Base-by-base conservation (phyloP, 2,888 invertebrate genomes). In the Pantelozetes paolii region DNA sequence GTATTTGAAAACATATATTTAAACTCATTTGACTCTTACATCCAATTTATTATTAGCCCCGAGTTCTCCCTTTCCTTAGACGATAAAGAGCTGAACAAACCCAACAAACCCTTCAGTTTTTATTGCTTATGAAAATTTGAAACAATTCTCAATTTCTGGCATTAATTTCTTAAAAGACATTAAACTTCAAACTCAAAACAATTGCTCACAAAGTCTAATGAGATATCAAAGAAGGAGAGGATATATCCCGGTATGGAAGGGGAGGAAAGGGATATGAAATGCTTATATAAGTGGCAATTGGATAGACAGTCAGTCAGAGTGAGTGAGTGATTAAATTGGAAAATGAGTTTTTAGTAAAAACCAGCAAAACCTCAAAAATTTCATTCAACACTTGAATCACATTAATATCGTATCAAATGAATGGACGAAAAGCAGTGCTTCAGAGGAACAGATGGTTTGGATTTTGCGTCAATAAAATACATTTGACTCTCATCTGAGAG, bases 121-220 rank as follows among this genome's bases (percentile, higher is more conserved):
- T 50, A 50, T 50, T 50, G 15, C 50, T 50, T 50, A 50, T 50
- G 2, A 50, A 20, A 50, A 50, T 50, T 18, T 15, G 20, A 50
- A 20, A 50, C 50, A 50, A 50, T 50, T 50, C 2, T 40, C 30
- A n/a, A 20, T 36, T 64, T 64, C 9, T 30, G 1, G 5, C 20
- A 64, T 62, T 62, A 64, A 64, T 36, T 64, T 64, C 32, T 64
- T 20, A 20, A 36, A 36, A 64, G 28, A 59, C 64, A 64, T 64
- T 64, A 64, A 64, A 64, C 36, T 64, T 64, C 64, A 64, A 23
- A 64, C 18, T 20, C 20, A 30, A 18, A 59, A 15, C 59, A 59
- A 59, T 30, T 59, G 64, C 40, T 64, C 20, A 64, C 5, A 64
- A 36, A 6, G 20, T 9, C 30, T 30, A 23, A 59, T 9, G 54